These are phyloP conservation scores for Littorina saxatilis DNA, from an alignment of 1,140 invertebrate species.

Conservation along the genomic window DNA sequence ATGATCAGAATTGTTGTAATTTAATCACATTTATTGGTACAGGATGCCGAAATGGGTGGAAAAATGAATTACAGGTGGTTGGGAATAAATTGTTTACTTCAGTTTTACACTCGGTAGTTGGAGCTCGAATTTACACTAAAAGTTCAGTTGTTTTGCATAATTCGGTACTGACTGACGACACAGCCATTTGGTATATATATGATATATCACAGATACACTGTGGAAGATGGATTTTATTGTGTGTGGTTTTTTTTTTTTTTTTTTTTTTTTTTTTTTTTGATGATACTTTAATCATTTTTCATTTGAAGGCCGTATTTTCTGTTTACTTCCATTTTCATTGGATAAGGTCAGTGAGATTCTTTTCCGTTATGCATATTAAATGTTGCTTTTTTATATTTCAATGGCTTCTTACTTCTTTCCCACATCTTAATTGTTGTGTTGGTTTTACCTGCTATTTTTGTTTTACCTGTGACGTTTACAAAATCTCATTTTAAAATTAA, in stretches of 20 bases:
- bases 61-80: too few species aligned
- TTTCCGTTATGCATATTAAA: too few species aligned
- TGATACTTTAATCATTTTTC: not conserved
- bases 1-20: too few species aligned
- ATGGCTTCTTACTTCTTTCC: too few species aligned
- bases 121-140: too few species aligned
- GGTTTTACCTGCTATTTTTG: not conserved
- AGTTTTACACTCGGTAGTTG: too few species aligned
- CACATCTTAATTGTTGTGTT: too few species aligned
- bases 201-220: not conserved
- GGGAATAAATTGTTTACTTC: not conserved
- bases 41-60: too few species aligned
- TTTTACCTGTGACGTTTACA: not conserved
- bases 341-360: not conserved
- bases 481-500: too few species aligned
- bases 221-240: not conserved
- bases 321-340: conserved; percentile 1
- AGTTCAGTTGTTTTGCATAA: not conserved
- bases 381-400: not conserved
- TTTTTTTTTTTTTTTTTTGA: not conserved
- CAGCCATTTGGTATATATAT: not conserved
- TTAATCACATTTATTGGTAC: too few species aligned
- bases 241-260: not conserved
- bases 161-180: not conserved
- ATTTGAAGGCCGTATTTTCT: not conserved